Evolutionary conservation across 2,797 vertebrate species (phyloP).

Genomic region (Enteromius treurensis): DNA sequence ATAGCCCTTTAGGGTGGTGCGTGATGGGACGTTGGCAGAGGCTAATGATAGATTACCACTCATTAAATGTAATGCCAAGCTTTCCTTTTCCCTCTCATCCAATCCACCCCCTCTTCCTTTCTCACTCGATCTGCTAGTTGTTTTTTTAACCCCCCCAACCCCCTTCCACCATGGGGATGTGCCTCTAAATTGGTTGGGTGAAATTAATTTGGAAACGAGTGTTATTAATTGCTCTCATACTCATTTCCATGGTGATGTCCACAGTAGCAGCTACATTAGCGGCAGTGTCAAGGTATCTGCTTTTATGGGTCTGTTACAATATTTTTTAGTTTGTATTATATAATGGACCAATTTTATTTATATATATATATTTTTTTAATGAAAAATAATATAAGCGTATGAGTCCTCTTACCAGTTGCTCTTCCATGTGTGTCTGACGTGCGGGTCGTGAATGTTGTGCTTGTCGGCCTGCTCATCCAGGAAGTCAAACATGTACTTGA

Average conservation of each 20-base stretch:
- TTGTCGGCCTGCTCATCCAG: slow-evolving; percentile 97
- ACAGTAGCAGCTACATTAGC: slow-evolving; percentile 59
- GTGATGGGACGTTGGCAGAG: slow-evolving; percentile 75
- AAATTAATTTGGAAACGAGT: slow-evolving; percentile 75
- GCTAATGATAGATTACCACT: slow-evolving; percentile 92
- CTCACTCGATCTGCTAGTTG: slow-evolving; percentile 55
- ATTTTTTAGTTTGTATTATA: not conserved
- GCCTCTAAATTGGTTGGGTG: slow-evolving; percentile 71
- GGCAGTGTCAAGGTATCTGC: slow-evolving; percentile 21
- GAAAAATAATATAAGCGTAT: not conserved
- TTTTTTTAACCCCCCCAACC: slow-evolving; percentile 62
- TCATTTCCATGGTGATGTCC: slow-evolving; percentile 68
- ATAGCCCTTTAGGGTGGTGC: slow-evolving; percentile 64
- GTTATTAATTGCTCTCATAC: slow-evolving; percentile 63
- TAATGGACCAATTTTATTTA: not conserved
- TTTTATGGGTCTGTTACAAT: not conserved
- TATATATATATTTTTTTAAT: too few relatives aligned
- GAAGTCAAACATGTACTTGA: slow-evolving; percentile 99
- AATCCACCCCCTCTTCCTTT: slow-evolving; percentile 11
- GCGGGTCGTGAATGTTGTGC: slow-evolving; percentile 94
- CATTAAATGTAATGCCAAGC: slow-evolving; percentile 67
- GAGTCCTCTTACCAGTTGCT: slow-evolving; percentile 93
- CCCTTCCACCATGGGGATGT: slow-evolving; percentile 46
- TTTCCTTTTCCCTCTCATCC: slow-evolving; percentile 29
- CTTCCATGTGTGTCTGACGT: slow-evolving; percentile 98